Evolutionary conservation across 1,140 invertebrate species (phyloP).

Genomic region (Vollenhovia emeryi): DNA sequence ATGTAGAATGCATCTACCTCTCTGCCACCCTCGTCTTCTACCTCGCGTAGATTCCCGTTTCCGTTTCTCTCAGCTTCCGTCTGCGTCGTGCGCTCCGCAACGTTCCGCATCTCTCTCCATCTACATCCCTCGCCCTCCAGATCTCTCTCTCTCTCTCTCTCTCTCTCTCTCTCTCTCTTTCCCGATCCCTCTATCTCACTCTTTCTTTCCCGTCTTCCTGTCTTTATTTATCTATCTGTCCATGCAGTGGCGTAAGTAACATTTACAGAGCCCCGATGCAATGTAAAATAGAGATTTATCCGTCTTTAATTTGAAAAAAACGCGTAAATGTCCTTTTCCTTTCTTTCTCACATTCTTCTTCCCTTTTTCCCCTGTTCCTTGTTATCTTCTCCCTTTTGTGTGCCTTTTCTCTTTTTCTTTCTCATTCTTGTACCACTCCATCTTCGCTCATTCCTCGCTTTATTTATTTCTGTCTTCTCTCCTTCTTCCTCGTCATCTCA

Average conservation of each 20-base stretch:
- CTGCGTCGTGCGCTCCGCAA: conserved; percentile 1
- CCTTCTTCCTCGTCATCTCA: background rate
- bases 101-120: background rate
- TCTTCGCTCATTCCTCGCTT: background rate
- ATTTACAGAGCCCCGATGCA: background rate
- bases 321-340: background rate
- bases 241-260: conserved; percentile 46
- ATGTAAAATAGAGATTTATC: background rate
- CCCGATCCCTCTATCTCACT: background rate
- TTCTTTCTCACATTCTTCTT: background rate
- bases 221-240: conserved; percentile 51
- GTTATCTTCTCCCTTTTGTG: background rate
- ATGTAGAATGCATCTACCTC: conserved; percentile 45
- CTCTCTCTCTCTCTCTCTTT: background rate
- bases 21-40: conserved; percentile 33
- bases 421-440: background rate
- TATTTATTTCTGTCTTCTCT: background rate
- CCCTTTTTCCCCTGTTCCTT: background rate
- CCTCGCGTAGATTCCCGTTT: conserved; percentile 42
- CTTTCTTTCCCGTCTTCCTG: background rate
- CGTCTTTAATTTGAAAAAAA: background rate
- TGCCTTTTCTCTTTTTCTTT: background rate
- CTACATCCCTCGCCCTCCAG: conserved; percentile 14
- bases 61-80: conserved; percentile 49
- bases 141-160: background rate